Conservation (phyloP, 2,797 vertebrate genomes). For the Scolopax bukidnonensis region DNA sequence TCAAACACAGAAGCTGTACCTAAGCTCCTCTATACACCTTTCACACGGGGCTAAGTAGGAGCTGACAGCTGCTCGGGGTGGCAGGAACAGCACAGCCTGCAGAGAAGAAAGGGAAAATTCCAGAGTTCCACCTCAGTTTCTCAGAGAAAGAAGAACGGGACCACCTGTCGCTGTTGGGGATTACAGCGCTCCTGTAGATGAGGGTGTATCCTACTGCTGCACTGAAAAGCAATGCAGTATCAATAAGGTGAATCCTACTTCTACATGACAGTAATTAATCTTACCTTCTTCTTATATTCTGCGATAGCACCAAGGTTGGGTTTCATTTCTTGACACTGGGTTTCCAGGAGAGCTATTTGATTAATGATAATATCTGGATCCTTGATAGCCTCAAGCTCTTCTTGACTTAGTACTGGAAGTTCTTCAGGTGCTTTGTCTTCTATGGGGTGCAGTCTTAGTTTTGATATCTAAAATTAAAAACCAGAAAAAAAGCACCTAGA, state of each 20-base stretch:
- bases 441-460: constrained; percentile 84
- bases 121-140: background rate
- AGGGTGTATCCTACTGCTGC: accelerated
- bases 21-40: background rate
- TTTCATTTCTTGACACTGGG: constrained; percentile 87
- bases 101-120: background rate
- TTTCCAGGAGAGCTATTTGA: constrained; percentile 90
- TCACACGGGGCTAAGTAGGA: accelerated
- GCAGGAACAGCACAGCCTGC: background rate
- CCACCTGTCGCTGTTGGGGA: background rate
- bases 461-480: constrained; percentile 81
- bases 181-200: accelerated
- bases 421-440: constrained; percentile 83
- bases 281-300: constrained; percentile 93
- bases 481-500: background rate
- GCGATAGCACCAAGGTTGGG: constrained; percentile 92
- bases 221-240: accelerated
- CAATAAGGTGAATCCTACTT: no score
- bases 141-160: background rate
- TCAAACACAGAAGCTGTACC: accelerated
- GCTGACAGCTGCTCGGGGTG: background rate
- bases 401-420: constrained; percentile 79
- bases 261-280: accelerated
- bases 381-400: constrained; percentile 83
- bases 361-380: constrained; percentile 85